These are phyloP conservation scores for Megaptera novaeangliae DNA, from an alignment of 2,113 vertebrate genomes.

Conservation along the genomic window DNA sequence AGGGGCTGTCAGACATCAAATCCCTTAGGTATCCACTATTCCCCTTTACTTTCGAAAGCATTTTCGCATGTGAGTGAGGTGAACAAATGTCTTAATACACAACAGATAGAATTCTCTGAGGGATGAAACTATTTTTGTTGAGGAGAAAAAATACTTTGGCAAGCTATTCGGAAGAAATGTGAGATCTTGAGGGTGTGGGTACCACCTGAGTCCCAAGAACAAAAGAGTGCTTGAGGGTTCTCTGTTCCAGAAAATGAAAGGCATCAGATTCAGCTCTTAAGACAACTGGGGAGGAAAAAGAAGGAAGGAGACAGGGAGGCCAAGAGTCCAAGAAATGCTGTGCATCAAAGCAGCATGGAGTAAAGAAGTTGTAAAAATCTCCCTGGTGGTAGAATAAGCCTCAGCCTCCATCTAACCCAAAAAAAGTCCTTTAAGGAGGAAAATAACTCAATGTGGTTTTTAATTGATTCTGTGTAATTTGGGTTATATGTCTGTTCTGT, in stretches of 20 bases:
- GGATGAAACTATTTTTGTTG: not conserved
- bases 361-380: not conserved
- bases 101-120: not conserved
- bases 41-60: not conserved
- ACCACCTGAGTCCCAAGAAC: not conserved
- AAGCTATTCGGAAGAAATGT: not conserved
- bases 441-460: not conserved
- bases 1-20: not conserved
- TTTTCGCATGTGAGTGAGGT: not conserved
- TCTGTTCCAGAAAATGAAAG: not conserved
- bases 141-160: not conserved
- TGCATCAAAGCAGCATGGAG: not conserved
- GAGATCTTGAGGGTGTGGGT: not conserved
- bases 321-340: not conserved
- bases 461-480: not conserved
- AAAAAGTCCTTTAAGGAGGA: not conserved
- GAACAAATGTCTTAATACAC: not conserved
- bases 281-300: not conserved
- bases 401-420: accelerated
- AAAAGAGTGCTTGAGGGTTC: not conserved
- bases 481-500: not conserved
- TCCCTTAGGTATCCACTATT: not conserved
- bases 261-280: not conserved
- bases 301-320: not conserved
- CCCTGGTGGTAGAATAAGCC: accelerated